Conservation (phyloP, 2,797 vertebrate genomes). For the Mormyrops attenuatus region DNA sequence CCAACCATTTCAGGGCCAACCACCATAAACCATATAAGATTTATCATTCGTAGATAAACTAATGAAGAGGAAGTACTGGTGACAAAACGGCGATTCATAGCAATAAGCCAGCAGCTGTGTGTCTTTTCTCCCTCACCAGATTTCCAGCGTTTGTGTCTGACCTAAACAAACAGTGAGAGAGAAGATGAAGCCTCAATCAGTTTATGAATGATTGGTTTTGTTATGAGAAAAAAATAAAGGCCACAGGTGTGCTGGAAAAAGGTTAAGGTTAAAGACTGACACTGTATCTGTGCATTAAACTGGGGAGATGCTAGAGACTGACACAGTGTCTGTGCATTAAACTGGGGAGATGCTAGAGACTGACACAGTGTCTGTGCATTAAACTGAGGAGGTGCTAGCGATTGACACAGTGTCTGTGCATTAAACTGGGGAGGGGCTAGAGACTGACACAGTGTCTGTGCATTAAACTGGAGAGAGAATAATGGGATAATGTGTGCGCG, state of each 20-base stretch:
- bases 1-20: neutral
- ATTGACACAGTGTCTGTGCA: neutral
- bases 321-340: neutral
- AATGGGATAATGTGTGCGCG: neutral
- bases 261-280: neutral
- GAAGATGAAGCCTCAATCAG: neutral
- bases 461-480: neutral
- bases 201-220: conserved; percentile 20
- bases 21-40: neutral
- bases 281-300: no score
- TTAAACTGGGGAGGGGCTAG: neutral
- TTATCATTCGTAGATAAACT: neutral
- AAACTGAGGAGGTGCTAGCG: neutral
- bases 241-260: conserved; percentile 53
- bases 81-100: neutral
- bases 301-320: no score
- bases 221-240: conserved; percentile 38
- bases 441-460: neutral
- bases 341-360: neutral
- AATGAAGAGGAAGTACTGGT: neutral
- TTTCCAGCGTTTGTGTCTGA: neutral
- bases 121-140: neutral
- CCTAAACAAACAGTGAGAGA: neutral
- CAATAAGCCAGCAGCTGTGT: neutral
- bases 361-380: neutral